Percentiles rank a stretch among this genome's conserved stretches.
phyloP scores from a whole-genome alignment of 1,140 invertebrate genomes.

The Andrena cerasifolii region DNA sequence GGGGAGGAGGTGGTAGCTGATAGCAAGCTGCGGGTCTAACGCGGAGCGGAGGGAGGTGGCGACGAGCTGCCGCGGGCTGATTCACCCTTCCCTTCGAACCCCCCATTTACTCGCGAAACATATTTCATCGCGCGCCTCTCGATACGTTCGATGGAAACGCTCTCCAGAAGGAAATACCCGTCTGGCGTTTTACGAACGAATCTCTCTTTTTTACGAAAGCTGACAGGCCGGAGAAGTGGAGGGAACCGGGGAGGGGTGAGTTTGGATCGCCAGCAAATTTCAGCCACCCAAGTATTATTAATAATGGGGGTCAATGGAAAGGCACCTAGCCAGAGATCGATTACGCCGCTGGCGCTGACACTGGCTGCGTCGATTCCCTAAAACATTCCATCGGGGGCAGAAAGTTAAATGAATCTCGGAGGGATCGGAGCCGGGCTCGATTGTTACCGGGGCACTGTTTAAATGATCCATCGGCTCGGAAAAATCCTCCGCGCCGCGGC shows the following conservation, averaged over 20 bases:
- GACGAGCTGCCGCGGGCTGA: slow-evolving; percentile 35
- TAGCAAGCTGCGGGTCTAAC: slow-evolving; percentile 37
- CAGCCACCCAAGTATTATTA: too few species aligned
- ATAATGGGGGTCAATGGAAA: neutral
- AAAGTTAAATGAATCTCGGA: slow-evolving; percentile 25
- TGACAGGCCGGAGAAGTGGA: too few species aligned
- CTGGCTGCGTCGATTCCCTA: neutral
- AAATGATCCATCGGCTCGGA: slow-evolving; percentile 30
- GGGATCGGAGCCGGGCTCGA: neutral
- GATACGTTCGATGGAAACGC: slow-evolving; percentile 1
- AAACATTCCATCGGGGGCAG: neutral
- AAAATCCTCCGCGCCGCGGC: slow-evolving; percentile 20
- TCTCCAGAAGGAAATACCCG: neutral
- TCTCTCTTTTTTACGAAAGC: too few species aligned
- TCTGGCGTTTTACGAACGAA: neutral
- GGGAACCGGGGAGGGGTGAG: too few species aligned
- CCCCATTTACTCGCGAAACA: neutral
- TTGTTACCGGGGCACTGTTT: slow-evolving; percentile 23
- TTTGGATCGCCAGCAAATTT: too few species aligned
- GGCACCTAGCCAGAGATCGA: neutral
- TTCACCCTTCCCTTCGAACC: neutral
- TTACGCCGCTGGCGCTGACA: neutral
- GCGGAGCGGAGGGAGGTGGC: neutral
- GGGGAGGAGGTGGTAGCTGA: slow-evolving; percentile 1
- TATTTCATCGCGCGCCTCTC: slow-evolving; percentile 2